Evolutionary conservation across 2,888 invertebrate genomes (phyloP), one percentile per base, ranked within the genome.

Genomic region (Marasmarcha lunaedactyla): DNA sequence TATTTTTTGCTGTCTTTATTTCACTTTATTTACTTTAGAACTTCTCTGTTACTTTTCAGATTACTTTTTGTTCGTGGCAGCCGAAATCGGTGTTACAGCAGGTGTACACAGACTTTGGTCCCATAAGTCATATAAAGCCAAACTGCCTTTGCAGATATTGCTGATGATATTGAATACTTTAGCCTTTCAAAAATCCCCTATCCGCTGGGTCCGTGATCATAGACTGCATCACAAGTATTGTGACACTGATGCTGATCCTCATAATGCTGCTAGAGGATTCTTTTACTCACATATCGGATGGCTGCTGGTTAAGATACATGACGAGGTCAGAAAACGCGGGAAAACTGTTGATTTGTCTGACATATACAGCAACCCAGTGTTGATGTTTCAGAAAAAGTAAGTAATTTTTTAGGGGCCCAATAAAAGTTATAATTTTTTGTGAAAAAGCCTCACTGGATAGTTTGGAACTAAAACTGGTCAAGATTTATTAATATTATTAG

Each of bases 211-310:
- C 4, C 64, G 86, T 46, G 86, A 86, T 46, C 85, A 86, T 59
- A 65, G 88, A 40, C 83, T 88, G 34, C 89, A 91, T 56, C 91
- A 92, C 71, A 91, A 90, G 57, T 91, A 86, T 74, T 88, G 87
- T 44, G 91, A 91, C 57, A 91, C 91, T 0, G 85, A 91, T 56
- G 90, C 90, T 1, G 91, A 91, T 62, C 91, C 91, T 0, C 90
- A 91, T 58, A 90, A 91, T 56, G 88, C 90, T 1, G 87, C 57
- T 11, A 77, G 91, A 30, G 93, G 93, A 10, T 91, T 93, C 71
- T 93, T 92, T 83, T 93, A 91, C 66, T 83, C 92, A 1, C 93
- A 93, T 61, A 81, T 93, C 43, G 93, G 93, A 15, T 93, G 93
- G 93, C 70, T 93, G 33, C 57, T 93, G 43, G 86, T 86, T 52